Conservation (phyloP, 2,888 invertebrate species). For the Halictus quadricinctus region DNA sequence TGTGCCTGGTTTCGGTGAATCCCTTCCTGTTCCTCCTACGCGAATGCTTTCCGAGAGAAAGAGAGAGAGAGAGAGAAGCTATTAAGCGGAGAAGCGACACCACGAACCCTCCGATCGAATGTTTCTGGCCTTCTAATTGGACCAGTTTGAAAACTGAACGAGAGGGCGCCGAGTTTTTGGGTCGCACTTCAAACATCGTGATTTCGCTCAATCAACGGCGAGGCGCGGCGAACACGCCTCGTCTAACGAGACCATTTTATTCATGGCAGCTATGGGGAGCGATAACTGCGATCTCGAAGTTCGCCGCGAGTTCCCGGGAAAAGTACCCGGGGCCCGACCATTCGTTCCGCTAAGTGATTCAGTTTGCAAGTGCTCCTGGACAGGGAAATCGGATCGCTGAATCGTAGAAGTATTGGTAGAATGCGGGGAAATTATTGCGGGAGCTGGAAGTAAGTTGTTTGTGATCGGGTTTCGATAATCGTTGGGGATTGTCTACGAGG, state of each 20-base stretch:
- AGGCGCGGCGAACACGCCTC: neutral
- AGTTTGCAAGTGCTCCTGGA: neutral
- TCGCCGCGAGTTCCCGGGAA: neutral
- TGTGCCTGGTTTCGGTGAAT: neutral
- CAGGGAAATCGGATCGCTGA: neutral
- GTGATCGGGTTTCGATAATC: neutral
- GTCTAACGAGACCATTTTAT: slow-evolving; percentile 14
- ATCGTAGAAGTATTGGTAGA: neutral
- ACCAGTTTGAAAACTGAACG: slow-evolving; percentile 15
- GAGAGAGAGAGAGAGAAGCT: neutral
- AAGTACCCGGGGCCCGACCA: neutral
- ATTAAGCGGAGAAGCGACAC: neutral
- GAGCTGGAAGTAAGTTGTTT: neutral
- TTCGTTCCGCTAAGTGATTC: neutral
- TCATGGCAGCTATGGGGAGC: neutral
- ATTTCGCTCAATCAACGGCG: slow-evolving; percentile 10
- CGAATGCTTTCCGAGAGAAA: neutral
- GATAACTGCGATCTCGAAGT: neutral
- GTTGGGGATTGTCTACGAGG: neutral
- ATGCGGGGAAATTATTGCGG: neutral
- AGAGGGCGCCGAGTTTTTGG: neutral
- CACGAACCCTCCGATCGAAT: neutral
- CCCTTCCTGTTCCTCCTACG: neutral
- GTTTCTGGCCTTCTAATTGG: slow-evolving; percentile 8
- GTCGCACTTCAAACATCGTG: slow-evolving; percentile 9